These are phyloP conservation scores for Danio tinwini DNA, from an alignment of 2,797 vertebrate genomes.

Conservation along the genomic window DNA sequence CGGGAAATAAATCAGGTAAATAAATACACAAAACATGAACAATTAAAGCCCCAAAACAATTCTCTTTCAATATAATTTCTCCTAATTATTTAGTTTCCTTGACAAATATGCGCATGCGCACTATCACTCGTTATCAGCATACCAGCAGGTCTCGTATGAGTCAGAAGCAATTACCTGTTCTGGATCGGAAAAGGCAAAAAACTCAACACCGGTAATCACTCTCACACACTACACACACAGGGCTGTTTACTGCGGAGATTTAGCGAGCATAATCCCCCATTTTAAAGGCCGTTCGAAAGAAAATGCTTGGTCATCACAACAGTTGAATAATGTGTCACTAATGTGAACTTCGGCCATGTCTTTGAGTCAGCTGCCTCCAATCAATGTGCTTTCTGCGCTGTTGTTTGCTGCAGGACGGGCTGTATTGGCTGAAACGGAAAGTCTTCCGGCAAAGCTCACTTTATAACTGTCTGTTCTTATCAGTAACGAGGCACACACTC, in stretches of 20 bases:
- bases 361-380: slow-evolving; percentile 25
- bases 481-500: slow-evolving; percentile 21
- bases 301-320: slow-evolving; percentile 14
- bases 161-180: slow-evolving; percentile 32
- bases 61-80: not conserved
- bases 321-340: slow-evolving; percentile 40
- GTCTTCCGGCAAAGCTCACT: slow-evolving; percentile 16
- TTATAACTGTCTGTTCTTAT: slow-evolving; percentile 44
- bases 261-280: slow-evolving; percentile 17
- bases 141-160: slow-evolving; percentile 22
- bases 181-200: slow-evolving; percentile 6
- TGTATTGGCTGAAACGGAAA: slow-evolving; percentile 24
- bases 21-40: not conserved
- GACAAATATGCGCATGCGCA: slow-evolving; percentile 9
- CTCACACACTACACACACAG: slow-evolving; percentile 15
- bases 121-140: slow-evolving; percentile 5
- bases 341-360: slow-evolving; percentile 39
- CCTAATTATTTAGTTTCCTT: not conserved
- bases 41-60: no score
- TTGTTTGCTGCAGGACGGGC: not conserved
- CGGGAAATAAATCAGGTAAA: not conserved
- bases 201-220: slow-evolving; percentile 23
- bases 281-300: slow-evolving; percentile 16
- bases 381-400: slow-evolving; percentile 4
- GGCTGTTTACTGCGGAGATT: slow-evolving; percentile 38